These are phyloP conservation scores for Muscicapa striata DNA, from an alignment of 2,797 vertebrate genomes.

Conservation along the genomic window DNA sequence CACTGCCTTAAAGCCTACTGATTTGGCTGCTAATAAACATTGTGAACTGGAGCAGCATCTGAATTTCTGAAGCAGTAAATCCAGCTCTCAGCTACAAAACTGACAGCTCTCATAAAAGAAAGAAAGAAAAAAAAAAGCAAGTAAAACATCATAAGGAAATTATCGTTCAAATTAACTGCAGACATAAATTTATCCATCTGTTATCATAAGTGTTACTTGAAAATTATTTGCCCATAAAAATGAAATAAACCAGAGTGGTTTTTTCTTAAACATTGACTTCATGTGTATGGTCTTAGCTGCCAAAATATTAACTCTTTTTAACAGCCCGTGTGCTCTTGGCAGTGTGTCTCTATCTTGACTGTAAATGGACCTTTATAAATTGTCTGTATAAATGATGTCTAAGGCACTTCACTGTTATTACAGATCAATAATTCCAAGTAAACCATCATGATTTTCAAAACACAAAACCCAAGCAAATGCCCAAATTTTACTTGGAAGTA, in stretches of 20 bases:
- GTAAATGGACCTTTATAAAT: constrained; percentile 40
- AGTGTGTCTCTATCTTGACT: not conserved
- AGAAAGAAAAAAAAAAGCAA: constrained; percentile 30
- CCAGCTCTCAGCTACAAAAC: constrained; percentile 32
- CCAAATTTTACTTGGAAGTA: not conserved
- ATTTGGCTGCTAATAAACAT: constrained; percentile 45
- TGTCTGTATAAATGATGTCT: not conserved
- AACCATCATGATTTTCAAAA: not conserved
- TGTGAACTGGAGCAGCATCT: constrained; percentile 11
- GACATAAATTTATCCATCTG: constrained; percentile 64
- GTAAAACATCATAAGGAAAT: constrained; percentile 71
- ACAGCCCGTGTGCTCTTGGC: constrained; percentile 43
- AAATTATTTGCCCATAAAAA: constrained; percentile 72
- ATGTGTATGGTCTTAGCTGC: constrained; percentile 30
- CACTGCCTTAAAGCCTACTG: constrained; percentile 25
- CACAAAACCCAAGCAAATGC: not conserved
- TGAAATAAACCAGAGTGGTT: constrained; percentile 57
- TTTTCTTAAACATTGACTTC: constrained; percentile 49
- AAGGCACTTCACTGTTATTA: not conserved
- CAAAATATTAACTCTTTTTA: constrained; percentile 72
- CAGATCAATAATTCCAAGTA: not conserved
- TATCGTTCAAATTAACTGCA: constrained; percentile 67
- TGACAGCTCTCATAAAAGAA: constrained; percentile 58
- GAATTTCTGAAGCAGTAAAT: constrained; percentile 49
- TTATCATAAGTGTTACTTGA: constrained; percentile 61